A percentile compares a stretch with the other conserved stretches of the same genome.
These are phyloP conservation scores for Drosophila anomalata DNA, from an alignment of 2,888 invertebrate species.

Conservation along the genomic window DNA sequence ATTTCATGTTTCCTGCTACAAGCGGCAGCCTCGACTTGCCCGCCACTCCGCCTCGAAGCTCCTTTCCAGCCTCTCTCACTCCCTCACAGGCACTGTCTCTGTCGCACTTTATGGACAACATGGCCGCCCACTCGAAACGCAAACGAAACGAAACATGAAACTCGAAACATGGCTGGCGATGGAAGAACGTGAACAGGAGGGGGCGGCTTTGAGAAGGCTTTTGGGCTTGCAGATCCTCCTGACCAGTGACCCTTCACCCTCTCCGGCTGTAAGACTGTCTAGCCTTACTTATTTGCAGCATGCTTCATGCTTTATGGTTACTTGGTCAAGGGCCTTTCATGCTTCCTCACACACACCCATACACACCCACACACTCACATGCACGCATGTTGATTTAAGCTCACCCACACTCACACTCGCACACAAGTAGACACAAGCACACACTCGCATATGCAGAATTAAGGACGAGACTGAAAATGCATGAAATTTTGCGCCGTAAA, in stretches of 20 bases:
- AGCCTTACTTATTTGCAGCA: conserved; percentile 77
- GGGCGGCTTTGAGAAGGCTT: conserved; percentile 13
- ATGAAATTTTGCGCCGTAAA: conserved; percentile 71
- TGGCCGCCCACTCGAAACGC: conserved; percentile 63
- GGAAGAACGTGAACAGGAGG: conserved; percentile 2
- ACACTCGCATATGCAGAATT: conserved; percentile 6
- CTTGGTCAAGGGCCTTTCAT: conserved; percentile 79
- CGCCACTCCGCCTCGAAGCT: not conserved
- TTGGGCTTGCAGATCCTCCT: conserved; percentile 32
- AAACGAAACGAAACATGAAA: conserved; percentile 75
- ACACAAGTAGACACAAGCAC: conserved; percentile 7
- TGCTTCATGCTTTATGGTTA: conserved; percentile 79
- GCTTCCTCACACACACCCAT: conserved; percentile 36
- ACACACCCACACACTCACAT: conserved; percentile 24
- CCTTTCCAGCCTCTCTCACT: not conserved
- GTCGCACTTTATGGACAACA: not conserved
- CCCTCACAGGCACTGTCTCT: not conserved
- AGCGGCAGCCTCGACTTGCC: conserved; percentile 44
- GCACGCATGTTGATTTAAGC: conserved; percentile 52
- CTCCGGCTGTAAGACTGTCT: conserved; percentile 65
- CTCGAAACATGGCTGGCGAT: conserved; percentile 49
- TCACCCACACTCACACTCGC: conserved; percentile 24
- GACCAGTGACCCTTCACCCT: conserved; percentile 25
- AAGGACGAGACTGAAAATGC: conserved; percentile 62
- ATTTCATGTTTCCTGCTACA: conserved; percentile 76